phyloP scores from a whole-genome alignment of 2,888 invertebrate genomes.

The Megastigmus dorsalis region DNA sequence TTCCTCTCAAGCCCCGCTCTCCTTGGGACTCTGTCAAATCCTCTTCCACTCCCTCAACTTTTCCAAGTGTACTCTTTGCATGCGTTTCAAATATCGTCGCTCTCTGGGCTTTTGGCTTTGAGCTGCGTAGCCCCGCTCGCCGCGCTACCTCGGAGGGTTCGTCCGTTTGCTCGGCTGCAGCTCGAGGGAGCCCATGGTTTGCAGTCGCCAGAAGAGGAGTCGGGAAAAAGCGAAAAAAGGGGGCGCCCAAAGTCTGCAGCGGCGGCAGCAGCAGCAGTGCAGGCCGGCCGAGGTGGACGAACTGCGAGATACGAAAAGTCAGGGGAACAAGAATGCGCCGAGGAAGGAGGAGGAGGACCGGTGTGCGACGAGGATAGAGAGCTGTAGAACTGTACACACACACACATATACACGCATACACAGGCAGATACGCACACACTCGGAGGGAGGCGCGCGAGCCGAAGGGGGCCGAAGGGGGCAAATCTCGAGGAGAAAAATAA shows the following conservation, averaged over 20 bases:
- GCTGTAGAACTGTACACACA: too few relatives aligned
- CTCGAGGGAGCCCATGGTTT: not conserved
- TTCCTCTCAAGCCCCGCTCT: slow-evolving; percentile 14
- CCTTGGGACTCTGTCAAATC: too few relatives aligned
- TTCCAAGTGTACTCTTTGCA: slow-evolving; percentile 65
- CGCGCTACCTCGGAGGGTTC: not conserved
- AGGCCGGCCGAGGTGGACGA: not conserved
- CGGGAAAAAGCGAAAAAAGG: not conserved
- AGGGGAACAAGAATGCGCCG: not conserved
- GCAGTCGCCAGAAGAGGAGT: too few relatives aligned
- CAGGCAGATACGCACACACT: too few relatives aligned
- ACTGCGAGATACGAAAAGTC: not conserved
- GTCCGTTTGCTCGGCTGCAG: not conserved
- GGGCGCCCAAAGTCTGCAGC: not conserved
- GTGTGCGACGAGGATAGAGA: too few relatives aligned
- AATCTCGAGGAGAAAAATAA: not conserved
- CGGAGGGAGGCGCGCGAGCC: too few relatives aligned
- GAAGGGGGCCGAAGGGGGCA: not conserved
- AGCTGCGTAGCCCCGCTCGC: not conserved
- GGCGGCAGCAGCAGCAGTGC: too few relatives aligned
- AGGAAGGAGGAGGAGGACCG: not conserved
- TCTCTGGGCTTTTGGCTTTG: not conserved
- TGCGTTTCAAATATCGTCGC: slow-evolving; percentile 68
- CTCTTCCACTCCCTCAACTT: slow-evolving; percentile 5
- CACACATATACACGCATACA: too few relatives aligned